Evolutionary conservation across 2,888 invertebrate genomes (phyloP).

Genomic region (Cynaeus angustus): DNA sequence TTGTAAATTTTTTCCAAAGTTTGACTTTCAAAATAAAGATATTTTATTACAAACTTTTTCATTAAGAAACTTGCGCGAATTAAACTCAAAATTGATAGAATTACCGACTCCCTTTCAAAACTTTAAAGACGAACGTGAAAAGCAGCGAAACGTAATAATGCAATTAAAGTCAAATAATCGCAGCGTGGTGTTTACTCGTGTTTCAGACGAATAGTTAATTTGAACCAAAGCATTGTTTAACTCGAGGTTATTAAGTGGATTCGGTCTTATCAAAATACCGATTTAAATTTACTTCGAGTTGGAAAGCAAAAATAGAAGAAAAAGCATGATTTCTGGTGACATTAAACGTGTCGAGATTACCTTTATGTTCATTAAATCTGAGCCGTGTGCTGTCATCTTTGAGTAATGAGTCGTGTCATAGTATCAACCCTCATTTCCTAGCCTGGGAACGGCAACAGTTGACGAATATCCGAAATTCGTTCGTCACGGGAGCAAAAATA

Average conservation of each 20-base stretch:
- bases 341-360: conserved; percentile 37
- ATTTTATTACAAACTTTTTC: conserved; percentile 26
- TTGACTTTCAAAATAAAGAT: conserved; percentile 31
- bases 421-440: conserved; percentile 8
- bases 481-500: not conserved
- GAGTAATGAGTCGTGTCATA: conserved; percentile 41
- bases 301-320: not conserved
- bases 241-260: conserved; percentile 7
- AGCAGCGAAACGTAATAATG: conserved; percentile 18
- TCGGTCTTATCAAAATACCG: conserved; percentile 1
- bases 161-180: conserved; percentile 26
- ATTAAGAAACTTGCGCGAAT: no score
- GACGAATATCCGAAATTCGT: not conserved
- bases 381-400: conserved; percentile 27
- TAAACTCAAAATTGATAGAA: not conserved
- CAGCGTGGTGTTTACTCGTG: not conserved
- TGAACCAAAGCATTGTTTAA: conserved; percentile 8
- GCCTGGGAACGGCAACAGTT: conserved; percentile 11
- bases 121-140: conserved; percentile 9
- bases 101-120: not conserved
- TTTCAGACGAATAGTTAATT: conserved; percentile 27
- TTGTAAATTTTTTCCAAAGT: conserved; percentile 33
- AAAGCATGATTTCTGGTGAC: conserved; percentile 9
- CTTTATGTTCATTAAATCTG: conserved; percentile 38
- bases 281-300: conserved; percentile 1